These are phyloP conservation scores for Macropus fuliginosus DNA, from an alignment of 2,797 vertebrate genomes.

Conservation along the genomic window DNA sequence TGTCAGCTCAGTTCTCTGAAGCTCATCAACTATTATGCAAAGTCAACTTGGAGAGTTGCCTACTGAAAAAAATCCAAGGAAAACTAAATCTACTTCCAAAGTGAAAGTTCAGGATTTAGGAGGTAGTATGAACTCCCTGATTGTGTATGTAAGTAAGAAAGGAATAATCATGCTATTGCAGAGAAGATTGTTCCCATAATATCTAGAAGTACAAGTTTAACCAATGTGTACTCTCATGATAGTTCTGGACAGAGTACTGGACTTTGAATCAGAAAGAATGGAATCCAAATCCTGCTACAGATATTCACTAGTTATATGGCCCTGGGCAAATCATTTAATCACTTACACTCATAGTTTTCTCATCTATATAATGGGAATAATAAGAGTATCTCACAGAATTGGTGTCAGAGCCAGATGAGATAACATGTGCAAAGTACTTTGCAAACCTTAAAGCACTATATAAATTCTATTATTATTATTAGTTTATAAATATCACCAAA, in stretches of 20 bases:
- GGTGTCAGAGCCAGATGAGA: background rate
- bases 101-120: slow-evolving; percentile 29
- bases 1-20: background rate
- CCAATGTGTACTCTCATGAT: background rate
- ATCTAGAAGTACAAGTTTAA: background rate
- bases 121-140: background rate
- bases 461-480: background rate
- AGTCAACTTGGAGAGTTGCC: background rate
- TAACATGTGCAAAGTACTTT: background rate
- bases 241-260: background rate
- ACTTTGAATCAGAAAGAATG: background rate
- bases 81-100: background rate
- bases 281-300: background rate
- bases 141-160: background rate
- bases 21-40: background rate
- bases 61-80: background rate
- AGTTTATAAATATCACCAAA: background rate
- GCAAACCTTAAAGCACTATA: background rate
- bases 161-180: background rate
- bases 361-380: background rate
- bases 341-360: slow-evolving; percentile 21
- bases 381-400: background rate
- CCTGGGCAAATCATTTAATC: slow-evolving; percentile 8
- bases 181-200: background rate
- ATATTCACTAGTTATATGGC: background rate